phyloP scores from a whole-genome alignment of 2,113 vertebrate genomes.

The Gobio gobio region DNA sequence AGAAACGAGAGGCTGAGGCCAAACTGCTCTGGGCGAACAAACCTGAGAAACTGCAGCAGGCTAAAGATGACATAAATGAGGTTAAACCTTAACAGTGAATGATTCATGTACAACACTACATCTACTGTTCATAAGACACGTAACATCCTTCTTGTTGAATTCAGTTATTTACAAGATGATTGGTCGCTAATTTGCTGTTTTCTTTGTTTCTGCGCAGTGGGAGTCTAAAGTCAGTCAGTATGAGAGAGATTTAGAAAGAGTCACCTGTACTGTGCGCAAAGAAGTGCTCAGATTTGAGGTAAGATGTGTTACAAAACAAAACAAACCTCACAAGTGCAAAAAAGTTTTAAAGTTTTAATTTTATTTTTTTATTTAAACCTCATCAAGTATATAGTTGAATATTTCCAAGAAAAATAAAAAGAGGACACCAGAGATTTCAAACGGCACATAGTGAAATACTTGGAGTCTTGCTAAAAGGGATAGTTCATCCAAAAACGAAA shows the following conservation, averaged over 20 bases:
- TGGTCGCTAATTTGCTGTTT: neutral
- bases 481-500: neutral
- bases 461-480: neutral
- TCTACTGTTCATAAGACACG: neutral
- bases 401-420: no score
- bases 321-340: no score
- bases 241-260: constrained; percentile 92
- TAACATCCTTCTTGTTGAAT: neutral
- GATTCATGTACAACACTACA: neutral
- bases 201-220: constrained; percentile 78
- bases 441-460: no score
- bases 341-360: no score
- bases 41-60: constrained; percentile 94
- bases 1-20: constrained; percentile 93
- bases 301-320: neutral
- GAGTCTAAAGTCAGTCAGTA: constrained; percentile 90
- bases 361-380: no score
- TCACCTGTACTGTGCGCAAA: constrained; percentile 88
- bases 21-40: constrained; percentile 96
- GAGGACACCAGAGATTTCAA: no score
- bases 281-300: constrained; percentile 96
- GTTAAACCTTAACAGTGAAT: constrained; percentile 65
- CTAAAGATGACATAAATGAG: constrained; percentile 93
- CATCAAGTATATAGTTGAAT: no score
- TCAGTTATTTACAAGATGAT: neutral